Percentiles rank a stretch among this genome's conserved stretches.
These are phyloP conservation scores for Conomelus anceps DNA, from an alignment of 2,888 invertebrate genomes.

Conservation along the genomic window DNA sequence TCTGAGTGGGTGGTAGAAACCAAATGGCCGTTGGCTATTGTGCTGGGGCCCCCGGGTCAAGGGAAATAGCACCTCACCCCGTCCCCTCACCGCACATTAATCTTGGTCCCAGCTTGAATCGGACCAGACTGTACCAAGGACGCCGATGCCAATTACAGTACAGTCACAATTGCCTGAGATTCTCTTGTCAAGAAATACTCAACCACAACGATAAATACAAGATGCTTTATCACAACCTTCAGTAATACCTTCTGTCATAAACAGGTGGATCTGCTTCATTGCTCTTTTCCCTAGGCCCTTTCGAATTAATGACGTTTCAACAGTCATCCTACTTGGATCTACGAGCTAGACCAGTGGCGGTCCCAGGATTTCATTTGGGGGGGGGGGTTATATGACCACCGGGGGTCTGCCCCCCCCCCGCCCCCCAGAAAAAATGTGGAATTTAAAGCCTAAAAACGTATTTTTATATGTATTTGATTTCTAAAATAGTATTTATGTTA, in stretches of 20 bases:
- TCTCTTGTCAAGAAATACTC: not conserved
- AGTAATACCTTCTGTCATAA: not conserved
- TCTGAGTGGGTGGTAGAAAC: not conserved
- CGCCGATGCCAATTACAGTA: not conserved
- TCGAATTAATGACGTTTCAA: not conserved
- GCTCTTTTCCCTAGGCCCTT: not conserved
- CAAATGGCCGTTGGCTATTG: not conserved
- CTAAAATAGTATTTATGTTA: too few species aligned
- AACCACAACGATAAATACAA: not conserved
- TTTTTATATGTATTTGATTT: too few species aligned
- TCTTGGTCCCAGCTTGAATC: not conserved
- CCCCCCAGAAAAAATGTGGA: too few species aligned
- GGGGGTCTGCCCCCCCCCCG: too few species aligned
- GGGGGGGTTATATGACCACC: too few species aligned
- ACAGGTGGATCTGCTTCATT: not conserved
- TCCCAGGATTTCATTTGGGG: too few species aligned
- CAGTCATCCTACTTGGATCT: not conserved
- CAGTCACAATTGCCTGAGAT: not conserved
- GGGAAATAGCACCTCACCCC: not conserved
- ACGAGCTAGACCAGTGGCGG: too few species aligned
- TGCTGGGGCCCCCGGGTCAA: not conserved
- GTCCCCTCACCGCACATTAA: not conserved
- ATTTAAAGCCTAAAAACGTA: too few species aligned
- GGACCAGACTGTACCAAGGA: not conserved
- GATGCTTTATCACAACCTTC: not conserved